Evolutionary conservation across 2,888 invertebrate genomes (phyloP).

Genomic region (Andrena camellia): DNA sequence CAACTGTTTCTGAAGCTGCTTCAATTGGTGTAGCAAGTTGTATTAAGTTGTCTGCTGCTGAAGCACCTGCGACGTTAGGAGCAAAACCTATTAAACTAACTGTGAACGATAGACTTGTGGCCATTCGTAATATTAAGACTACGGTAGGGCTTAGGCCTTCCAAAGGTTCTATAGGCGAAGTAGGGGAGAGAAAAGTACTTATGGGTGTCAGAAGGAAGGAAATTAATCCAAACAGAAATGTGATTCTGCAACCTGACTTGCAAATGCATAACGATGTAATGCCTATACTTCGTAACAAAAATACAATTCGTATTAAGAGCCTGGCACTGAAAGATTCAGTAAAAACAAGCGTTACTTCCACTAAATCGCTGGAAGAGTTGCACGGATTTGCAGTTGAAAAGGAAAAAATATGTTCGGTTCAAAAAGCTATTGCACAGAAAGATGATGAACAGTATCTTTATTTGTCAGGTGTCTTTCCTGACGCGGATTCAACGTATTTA

Average conservation of each 20-base stretch:
- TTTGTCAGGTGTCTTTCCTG: constrained; percentile 77
- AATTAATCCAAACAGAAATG: neutral
- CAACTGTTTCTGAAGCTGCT: neutral
- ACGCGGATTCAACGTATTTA: constrained; percentile 80
- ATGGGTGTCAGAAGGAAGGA: neutral
- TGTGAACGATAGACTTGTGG: neutral
- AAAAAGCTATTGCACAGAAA: neutral
- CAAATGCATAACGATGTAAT: constrained; percentile 66
- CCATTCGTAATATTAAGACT: neutral
- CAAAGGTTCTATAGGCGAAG: too few relatives aligned
- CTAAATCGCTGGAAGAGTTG: neutral
- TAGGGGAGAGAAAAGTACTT: neutral
- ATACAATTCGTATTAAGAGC: constrained; percentile 66
- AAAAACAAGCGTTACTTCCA: neutral
- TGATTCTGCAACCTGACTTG: neutral
- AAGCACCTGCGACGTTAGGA: neutral
- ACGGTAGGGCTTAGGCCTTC: too few relatives aligned
- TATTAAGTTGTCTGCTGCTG: neutral
- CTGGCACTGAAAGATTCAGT: constrained; percentile 44
- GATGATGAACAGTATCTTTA: constrained; percentile 67
- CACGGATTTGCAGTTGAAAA: constrained; percentile 23
- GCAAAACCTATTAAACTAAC: neutral
- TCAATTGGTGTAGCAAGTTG: neutral
- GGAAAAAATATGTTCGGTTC: neutral
- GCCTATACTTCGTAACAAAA: constrained; percentile 72